Conservation (phyloP, 2,113 vertebrate species). For the Oxyruncus cristatus region DNA sequence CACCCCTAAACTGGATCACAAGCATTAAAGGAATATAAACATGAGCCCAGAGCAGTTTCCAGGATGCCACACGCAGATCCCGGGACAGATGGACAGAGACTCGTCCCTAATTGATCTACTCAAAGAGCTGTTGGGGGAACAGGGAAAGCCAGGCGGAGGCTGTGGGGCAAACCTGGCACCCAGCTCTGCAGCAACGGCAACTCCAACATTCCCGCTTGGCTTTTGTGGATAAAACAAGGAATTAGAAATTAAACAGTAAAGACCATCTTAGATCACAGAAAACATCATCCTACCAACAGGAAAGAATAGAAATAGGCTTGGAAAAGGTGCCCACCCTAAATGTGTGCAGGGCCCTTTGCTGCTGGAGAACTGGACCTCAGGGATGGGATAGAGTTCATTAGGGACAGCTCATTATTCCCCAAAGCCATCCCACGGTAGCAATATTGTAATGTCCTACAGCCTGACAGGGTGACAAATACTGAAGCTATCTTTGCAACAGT, state of each 20-base stretch:
- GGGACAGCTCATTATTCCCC: not conserved
- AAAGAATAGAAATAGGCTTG: not conserved
- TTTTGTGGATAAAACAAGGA: not conserved
- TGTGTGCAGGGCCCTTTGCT: no score
- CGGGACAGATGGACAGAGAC: not conserved
- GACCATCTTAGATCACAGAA: not conserved
- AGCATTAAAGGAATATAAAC: not conserved
- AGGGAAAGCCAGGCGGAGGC: not conserved
- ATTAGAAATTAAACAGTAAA: not conserved
- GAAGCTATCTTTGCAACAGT: rapidly evolving
- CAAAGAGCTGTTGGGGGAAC: not conserved
- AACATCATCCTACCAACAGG: not conserved
- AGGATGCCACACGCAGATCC: not conserved
- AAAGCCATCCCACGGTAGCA: rapidly evolving
- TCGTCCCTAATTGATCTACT: not conserved
- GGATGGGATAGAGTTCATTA: not conserved
- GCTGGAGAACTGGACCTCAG: rapidly evolving
- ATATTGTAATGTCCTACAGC: not conserved
- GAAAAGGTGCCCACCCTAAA: not conserved
- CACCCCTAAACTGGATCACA: not conserved
- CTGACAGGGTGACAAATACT: rapidly evolving
- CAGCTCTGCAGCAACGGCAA: not conserved
- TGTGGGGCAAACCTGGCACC: rapidly evolving
- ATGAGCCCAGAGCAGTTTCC: not conserved
- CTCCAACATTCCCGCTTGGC: not conserved